These are phyloP conservation scores for Caprella mutica DNA, from an alignment of 2,888 invertebrate genomes.

Conservation along the genomic window DNA sequence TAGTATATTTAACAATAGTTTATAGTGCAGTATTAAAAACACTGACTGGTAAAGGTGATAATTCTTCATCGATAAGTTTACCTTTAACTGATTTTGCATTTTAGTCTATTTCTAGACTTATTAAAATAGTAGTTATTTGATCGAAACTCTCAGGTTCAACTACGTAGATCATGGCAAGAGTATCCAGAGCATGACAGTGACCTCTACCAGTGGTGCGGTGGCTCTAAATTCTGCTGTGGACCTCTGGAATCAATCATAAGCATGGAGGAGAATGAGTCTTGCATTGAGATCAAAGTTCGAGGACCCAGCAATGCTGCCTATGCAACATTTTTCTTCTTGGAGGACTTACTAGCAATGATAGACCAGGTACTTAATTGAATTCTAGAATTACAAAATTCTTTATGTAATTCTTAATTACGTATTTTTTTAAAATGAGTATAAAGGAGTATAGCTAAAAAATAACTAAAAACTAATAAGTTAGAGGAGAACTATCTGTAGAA, in stretches of 20 bases:
- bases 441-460: neutral
- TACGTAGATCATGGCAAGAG: conserved; percentile 48
- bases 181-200: conserved; percentile 51
- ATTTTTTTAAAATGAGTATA: neutral
- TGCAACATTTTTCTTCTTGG: conserved; percentile 56
- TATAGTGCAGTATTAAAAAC: too few species aligned
- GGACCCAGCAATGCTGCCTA: conserved; percentile 49
- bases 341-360: conserved; percentile 53
- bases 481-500: too few species aligned
- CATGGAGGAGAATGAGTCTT: conserved; percentile 49
- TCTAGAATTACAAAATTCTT: too few species aligned
- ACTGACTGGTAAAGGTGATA: too few species aligned
- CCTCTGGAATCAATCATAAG: conserved; percentile 57
- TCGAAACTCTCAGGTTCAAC: conserved; percentile 45
- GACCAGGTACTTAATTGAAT: conserved; percentile 48
- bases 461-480: too few species aligned
- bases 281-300: conserved; percentile 54
- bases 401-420: neutral
- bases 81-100: too few species aligned
- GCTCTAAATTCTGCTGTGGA: conserved; percentile 57
- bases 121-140: too few species aligned
- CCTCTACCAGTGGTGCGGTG: conserved; percentile 59
- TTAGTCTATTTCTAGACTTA: too few species aligned
- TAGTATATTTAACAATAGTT: too few species aligned
- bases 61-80: too few species aligned